Percentiles rank a stretch among this genome's conserved stretches.
Conservation (phyloP, 2,113 vertebrate genomes). For the Bujurquina vittata region DNA sequence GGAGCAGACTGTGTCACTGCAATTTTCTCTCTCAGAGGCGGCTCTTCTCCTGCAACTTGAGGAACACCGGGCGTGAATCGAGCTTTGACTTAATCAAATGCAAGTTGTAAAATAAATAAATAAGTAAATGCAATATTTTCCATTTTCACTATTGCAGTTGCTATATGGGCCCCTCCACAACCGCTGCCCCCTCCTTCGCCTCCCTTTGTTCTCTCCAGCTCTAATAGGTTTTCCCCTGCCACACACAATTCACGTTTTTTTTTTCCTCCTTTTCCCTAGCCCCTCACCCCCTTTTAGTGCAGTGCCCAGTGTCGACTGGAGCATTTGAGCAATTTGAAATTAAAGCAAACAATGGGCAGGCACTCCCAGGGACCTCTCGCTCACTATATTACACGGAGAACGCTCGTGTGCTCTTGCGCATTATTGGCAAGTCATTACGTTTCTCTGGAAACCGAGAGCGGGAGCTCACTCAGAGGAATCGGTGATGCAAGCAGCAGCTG, state of each 20-base stretch:
- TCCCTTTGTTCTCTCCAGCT: constrained; percentile 79
- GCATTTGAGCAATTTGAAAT: constrained; percentile 84
- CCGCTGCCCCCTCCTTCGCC: constrained; percentile 66
- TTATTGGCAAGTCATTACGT: constrained; percentile 84
- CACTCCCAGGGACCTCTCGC: constrained; percentile 80
- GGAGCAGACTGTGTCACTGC: constrained; percentile 16
- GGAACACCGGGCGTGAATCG: constrained; percentile 49
- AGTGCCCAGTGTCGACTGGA: constrained; percentile 79
- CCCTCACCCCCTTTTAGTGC: constrained; percentile 73
- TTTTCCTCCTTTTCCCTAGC: constrained; percentile 40
- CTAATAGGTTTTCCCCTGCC: constrained; percentile 81
- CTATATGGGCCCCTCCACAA: constrained; percentile 64
- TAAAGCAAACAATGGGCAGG: constrained; percentile 82
- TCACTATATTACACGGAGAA: constrained; percentile 81
- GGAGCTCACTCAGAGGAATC: constrained; percentile 73
- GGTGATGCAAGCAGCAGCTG: constrained; percentile 80
- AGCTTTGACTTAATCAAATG: constrained; percentile 73
- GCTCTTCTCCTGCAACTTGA: constrained; percentile 39
- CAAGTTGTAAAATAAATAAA: constrained; percentile 68
- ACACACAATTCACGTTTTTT: constrained; percentile 79
- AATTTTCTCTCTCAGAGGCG: constrained; percentile 39
- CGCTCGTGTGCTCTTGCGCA: constrained; percentile 81
- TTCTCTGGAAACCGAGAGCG: constrained; percentile 81
- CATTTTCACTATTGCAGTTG: constrained; percentile 76
- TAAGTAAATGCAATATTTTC: constrained; percentile 49